These are phyloP conservation scores for Sphenodon punctatus DNA, from an alignment of 2,797 vertebrate species.

Conservation along the genomic window DNA sequence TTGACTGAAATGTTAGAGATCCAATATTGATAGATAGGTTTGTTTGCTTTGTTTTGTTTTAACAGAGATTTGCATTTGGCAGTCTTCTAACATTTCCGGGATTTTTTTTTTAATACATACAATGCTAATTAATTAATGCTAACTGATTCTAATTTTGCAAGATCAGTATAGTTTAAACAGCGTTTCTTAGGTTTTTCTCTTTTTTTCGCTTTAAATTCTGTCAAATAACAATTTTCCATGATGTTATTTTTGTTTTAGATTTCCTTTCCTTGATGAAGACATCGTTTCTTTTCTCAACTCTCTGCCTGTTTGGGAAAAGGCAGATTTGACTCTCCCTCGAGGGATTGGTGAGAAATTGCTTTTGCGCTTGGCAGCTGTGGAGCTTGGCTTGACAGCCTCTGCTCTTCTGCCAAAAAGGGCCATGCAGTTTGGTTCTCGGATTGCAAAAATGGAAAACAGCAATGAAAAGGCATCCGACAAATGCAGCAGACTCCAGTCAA, in stretches of 20 bases:
- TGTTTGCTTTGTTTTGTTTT: no score
- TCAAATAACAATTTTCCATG: not conserved
- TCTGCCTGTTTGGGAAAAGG: conserved; percentile 87
- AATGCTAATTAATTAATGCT: no score
- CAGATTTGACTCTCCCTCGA: conserved; percentile 85
- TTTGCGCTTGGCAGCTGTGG: conserved; percentile 82
- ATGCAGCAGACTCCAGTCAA: conserved; percentile 81
- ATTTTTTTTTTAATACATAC: no score
- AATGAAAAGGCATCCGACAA: conserved; percentile 89
- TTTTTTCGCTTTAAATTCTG: no score
- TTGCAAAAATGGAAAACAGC: conserved; percentile 90
- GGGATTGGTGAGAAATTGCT: conserved; percentile 93
- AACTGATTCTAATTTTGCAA: not conserved
- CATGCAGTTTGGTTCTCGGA: conserved; percentile 95
- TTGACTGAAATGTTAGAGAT: not conserved
- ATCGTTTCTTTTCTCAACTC: conserved; percentile 91
- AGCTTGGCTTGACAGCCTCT: conserved; percentile 82
- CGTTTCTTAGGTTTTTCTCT: no score
- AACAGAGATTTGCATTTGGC: no score
- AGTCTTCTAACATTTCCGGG: no score
- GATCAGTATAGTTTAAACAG: not conserved
- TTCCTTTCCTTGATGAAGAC: conserved; percentile 94
- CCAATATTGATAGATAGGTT: no score
- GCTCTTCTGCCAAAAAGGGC: conserved; percentile 90
- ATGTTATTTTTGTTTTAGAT: conserved; percentile 74